Evolutionary conservation across 1,140 invertebrate genomes (phyloP).

Genomic region (Cydia fagiglandana): DNA sequence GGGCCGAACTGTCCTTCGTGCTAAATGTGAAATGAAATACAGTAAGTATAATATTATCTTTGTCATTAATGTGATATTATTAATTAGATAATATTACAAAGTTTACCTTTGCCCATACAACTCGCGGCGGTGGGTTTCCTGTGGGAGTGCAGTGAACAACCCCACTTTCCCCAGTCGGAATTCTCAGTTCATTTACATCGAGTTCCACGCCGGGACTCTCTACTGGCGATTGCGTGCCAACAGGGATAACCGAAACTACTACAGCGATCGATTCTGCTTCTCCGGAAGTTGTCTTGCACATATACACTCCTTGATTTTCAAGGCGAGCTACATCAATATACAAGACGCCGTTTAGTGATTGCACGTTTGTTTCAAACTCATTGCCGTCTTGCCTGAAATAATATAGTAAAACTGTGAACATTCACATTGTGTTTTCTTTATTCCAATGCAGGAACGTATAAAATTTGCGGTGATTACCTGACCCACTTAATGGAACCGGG

Average conservation of each 20-base stretch:
- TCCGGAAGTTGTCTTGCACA: conserved; percentile 82
- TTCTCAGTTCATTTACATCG: conserved; percentile 83
- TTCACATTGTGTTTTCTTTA: background rate
- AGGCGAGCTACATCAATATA: conserved; percentile 84
- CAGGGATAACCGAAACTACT: conserved; percentile 50
- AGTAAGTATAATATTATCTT: background rate
- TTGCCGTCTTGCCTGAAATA: conserved; percentile 77
- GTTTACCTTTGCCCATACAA: conserved; percentile 90
- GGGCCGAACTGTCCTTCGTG: conserved; percentile 76
- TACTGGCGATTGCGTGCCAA: conserved; percentile 41
- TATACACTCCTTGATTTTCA: conserved; percentile 89
- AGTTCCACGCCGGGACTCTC: conserved; percentile 80
- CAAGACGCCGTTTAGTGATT: conserved; percentile 84
- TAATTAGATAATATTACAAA: conserved; percentile 17
- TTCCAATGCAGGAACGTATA: background rate
- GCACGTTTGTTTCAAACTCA: conserved; percentile 80
- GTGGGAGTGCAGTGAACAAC: conserved; percentile 87
- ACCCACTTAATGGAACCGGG: conserved; percentile 69
- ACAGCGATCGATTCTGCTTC: conserved; percentile 47
- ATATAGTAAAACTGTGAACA: conserved; percentile 30
- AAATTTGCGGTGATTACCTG: conserved; percentile 49
- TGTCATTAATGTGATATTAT: background rate
- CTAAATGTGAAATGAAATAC: conserved; percentile 42
- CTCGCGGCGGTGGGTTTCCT: conserved; percentile 84
- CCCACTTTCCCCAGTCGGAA: conserved; percentile 89